Evolutionary conservation across 2,888 invertebrate genomes (phyloP).

Genomic region (Syrphus vitripennis): DNA sequence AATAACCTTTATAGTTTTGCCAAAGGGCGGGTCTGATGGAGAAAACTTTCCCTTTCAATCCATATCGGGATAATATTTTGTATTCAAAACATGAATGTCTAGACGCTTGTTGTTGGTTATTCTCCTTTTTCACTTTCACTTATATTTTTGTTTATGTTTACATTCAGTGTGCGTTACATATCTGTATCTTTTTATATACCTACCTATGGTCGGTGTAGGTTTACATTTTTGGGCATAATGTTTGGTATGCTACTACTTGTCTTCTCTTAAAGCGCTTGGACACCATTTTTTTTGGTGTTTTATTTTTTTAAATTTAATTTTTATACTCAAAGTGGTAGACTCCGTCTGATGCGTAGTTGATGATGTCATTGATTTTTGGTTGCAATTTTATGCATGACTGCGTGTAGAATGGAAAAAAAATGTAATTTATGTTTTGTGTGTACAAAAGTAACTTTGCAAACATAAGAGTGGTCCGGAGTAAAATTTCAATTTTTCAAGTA

Average conservation of each 20-base stretch:
- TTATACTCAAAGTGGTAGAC: background rate
- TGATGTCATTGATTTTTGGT: constrained; percentile 44
- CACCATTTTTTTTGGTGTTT: constrained; percentile 33
- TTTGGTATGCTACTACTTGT: background rate
- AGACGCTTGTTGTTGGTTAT: constrained; percentile 23
- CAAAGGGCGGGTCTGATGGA: background rate
- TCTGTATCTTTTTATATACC: background rate
- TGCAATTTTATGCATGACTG: background rate
- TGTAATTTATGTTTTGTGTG: too few species aligned
- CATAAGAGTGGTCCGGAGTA: too few species aligned
- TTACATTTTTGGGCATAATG: constrained; percentile 30
- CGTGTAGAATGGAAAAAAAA: too few species aligned
- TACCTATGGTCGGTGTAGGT: constrained; percentile 31
- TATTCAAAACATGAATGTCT: constrained; percentile 38
- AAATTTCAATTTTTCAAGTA: too few species aligned
- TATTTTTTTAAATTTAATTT: background rate
- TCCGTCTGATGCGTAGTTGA: background rate
- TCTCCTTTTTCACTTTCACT: constrained; percentile 9
- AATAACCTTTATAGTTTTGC: background rate
- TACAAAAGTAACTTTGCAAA: too few species aligned
- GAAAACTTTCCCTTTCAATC: constrained; percentile 60
- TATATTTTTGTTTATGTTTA: constrained; percentile 45
- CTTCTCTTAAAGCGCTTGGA: background rate
- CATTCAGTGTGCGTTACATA: constrained; percentile 13
- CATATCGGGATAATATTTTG: constrained; percentile 40